Evolutionary conservation across 2,797 vertebrate genomes (phyloP), one percentile per base, ranked within the genome.

Genomic region (Bovichtus variegatus): DNA sequence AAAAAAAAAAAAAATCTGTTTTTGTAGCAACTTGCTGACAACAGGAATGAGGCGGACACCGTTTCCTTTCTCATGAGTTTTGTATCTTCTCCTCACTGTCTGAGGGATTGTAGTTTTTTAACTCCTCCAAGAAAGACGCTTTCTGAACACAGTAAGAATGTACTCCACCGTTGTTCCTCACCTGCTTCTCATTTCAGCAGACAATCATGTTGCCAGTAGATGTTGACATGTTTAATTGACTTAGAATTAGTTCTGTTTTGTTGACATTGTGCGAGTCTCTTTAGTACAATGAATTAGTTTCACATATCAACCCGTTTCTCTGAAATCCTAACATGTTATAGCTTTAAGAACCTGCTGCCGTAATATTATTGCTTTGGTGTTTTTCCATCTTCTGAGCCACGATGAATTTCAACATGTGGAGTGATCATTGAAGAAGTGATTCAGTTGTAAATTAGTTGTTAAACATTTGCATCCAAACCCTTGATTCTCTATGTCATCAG

Each of bases 61-160:
- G 80, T 82, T 85, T 95, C 94, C 94, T 92, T 70, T 73, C 47
- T 73, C 34, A 31, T 72, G 66, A 81, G 70, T 97, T 96, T 96
- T 95, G 94, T 96, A 94, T 83, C 89, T 93, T 93, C 95, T 94
- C 78, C 95, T 94, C 90, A 93, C 95, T 82, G 91, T 93, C 84
- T 67, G 66, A 84, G 77, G 74, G 78, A 95, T 96, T 96, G 95
- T 94, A 93, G 90, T 91, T 94, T 94, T 95, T 92, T 94, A 83
- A 76, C 76, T 82, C 78, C 84, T 87, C 60, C 71, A 74, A 83
- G 54, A 81, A 62, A 73, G 63, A 64, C 21, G 63, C 83, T 79
- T 82, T 85, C 64, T 82, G 80, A 86, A 71, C 74, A 84, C 75
- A 65, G 74, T 69, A 72, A 91, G 91, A 93, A 92, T 92, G 90